Base-by-base conservation (phyloP, 1,140 invertebrate genomes). In the Limonius californicus region DNA sequence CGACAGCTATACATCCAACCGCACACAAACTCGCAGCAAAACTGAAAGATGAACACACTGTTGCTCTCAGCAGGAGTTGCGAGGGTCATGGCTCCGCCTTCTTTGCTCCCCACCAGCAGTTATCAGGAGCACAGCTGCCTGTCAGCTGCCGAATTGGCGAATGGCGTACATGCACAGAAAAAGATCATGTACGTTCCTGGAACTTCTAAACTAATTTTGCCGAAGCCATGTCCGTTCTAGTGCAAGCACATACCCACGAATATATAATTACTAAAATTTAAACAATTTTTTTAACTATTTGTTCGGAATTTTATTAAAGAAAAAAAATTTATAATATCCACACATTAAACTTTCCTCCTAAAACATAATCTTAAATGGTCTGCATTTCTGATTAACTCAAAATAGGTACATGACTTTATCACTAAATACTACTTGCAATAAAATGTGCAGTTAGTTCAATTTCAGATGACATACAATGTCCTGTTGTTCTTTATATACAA, bases 11-110 rank as follows among this genome's bases (percentile, higher is more conserved):
- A 58, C 63, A 57, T 60, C 62, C 55, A 23, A 54, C 27, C 23
- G 7, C 2, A 9, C 42, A 1, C 57, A 14, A 7, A 39, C 55
- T 20, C 19, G 50, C 53, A 55, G 42, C 11, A 42, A 66, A 69
- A 65, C 68, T 64, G 66, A 63, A 35, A 14, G 14, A 50, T 50
- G 20, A 50, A 57, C 61, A 60, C 62, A 70, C 66, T 70, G 70
- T 72, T 72, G 71, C 71, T 67, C 64, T 64, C 54, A 63, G 62
- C 62, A 66, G 64, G 60, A 65, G 65, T 68, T 71, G 66, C 62
- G 63, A 64, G 61, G 62, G 63, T 62, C 63, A 64, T 66, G 68
- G 72, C 67, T 69, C 73, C 65, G 72, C 72, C 68, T 61, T 42
- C 57, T 61, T 19, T 7, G 12, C 50, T 50, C 68, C 71, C 72